Base-by-base conservation (phyloP, 2,888 invertebrate genomes). In the Ferrisia virgata region DNA sequence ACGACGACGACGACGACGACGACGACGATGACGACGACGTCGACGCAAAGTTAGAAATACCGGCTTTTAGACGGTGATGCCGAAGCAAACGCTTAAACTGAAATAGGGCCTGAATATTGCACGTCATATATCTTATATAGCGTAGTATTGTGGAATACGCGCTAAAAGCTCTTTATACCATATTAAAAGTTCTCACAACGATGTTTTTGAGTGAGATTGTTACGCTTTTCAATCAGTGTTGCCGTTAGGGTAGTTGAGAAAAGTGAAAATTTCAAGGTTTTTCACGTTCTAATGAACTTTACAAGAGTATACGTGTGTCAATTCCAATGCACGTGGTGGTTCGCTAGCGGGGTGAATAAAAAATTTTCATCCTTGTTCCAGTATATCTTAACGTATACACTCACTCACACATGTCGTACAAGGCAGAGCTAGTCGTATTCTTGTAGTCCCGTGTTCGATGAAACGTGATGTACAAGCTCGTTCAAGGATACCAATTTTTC, bases 161-260 rank as follows among this genome's bases (percentile, higher is more conserved):
- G 72, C 72, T 76, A 76, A 76, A 76, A 76, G 72, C 72, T 36
- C 72, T 76, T 76, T 76, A 76, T 76, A 36, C 72, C 72, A 36
- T 76, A 76, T 76, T 36, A 76, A 76, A 76, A 76, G 72, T 76
- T 76, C 72, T 76, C 72, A 36, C 36, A 18, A 76, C 36, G n/a
- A 18, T 76, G 72, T 76, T 76, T 76, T 76, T 76, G 72, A 28
- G 72, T 76, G 72, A 28, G 72, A 36, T 76, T 76, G 72, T 33
- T 76, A 28, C 72, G 72, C 72, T 76, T 76, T 76, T 76, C 72
- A 76, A 76, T 76, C 72, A 76, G 72, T 76, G 72, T 76, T 76
- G 22, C 72, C 72, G 72, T 18, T n/a, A 36, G 11, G 18, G 72
- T 25, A 11, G 18, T 36, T 1, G n/a, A 18, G n/a, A 76, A 76